Evolutionary conservation across 30 jellyfish, hydroid and myxozoan genomes (phyloP), one percentile per base, ranked within the genome.

Genomic region (Chrysaora quinquecirrha): DNA sequence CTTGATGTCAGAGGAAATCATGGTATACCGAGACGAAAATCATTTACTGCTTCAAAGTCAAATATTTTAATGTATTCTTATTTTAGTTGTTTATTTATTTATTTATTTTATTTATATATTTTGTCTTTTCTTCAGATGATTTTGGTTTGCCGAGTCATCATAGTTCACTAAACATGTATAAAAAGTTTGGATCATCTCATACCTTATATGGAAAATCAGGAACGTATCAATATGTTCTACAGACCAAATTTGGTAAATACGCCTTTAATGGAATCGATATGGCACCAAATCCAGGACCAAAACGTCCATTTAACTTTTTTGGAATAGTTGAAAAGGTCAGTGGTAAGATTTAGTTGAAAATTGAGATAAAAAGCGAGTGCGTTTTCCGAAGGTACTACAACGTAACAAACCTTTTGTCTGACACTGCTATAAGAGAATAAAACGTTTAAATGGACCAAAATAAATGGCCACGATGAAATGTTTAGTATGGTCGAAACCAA

Each of bases 231-330:
- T 84, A 74, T 73, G 52, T 70, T 35, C 78, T 79, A 19, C 35
- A 49, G 38, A 46, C 85, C 21, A 62, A 82, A 29, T 94, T 73
- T 87, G 99, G 99, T 12, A 54, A 48, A 46, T 94, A 94, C 61
- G 89, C 97, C 0, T 94, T 94, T 56, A 87, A 75, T 83, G 99
- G 95, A 14, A 73, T 94, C 46, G 99, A 94, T 50, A 21, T 94
- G 75, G 71, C 97, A 22, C 99, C 99, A 52, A 62, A 76, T 32
- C 96, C 99, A 0, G 97, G 99, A 38, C 99, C 97, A 2, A 78
- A 80, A 32, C 66, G 99, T 48, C 99, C 99, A 16, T 88, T 88
- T 83, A 95, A 95, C 72, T 95, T 95, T 67, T 95, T 95, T 95
- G 99, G 95, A 32, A 83, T 88, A 22, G 78, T 77, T 21, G 52